phyloP scores from a whole-genome alignment of 2,888 invertebrate species.

The Xestia sexstrigata region DNA sequence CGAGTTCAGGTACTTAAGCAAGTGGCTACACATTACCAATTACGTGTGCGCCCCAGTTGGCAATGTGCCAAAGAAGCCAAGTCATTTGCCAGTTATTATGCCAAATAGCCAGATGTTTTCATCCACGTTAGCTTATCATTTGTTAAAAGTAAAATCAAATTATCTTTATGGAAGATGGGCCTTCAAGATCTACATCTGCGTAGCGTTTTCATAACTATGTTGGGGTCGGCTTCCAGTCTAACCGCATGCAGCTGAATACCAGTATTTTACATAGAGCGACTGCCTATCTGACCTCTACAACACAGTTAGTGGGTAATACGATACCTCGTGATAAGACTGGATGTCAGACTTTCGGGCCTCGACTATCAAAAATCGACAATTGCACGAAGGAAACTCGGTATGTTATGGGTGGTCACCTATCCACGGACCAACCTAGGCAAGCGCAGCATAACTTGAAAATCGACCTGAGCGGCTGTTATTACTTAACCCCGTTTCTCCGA shows the following conservation, averaged over 20 bases:
- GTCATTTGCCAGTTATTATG: conserved; percentile 53
- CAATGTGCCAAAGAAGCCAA: conserved; percentile 58
- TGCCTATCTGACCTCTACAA: not conserved
- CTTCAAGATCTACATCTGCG: not conserved
- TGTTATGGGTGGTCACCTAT: no score
- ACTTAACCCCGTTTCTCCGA: no score
- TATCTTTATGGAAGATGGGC: not conserved
- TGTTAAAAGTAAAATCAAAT: conserved; percentile 1
- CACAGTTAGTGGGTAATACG: not conserved
- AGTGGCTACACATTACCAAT: conserved; percentile 32
- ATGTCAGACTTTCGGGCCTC: no score
- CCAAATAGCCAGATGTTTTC: conserved; percentile 62
- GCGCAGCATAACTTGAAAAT: no score
- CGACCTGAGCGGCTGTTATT: no score
- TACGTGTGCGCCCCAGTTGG: conserved; percentile 67
- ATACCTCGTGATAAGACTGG: not conserved
- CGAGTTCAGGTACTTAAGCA: not conserved
- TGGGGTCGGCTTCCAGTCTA: not conserved
- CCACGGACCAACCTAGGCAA: no score
- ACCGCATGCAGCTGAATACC: not conserved
- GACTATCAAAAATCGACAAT: no score
- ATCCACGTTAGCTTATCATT: conserved; percentile 18
- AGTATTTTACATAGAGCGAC: not conserved
- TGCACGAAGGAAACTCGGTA: no score
- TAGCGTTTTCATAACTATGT: not conserved